A percentile compares a stretch with the other conserved stretches of the same genome.
Evolutionary conservation across 2,888 invertebrate species (phyloP).

Genomic region (Galeruca laticollis): DNA sequence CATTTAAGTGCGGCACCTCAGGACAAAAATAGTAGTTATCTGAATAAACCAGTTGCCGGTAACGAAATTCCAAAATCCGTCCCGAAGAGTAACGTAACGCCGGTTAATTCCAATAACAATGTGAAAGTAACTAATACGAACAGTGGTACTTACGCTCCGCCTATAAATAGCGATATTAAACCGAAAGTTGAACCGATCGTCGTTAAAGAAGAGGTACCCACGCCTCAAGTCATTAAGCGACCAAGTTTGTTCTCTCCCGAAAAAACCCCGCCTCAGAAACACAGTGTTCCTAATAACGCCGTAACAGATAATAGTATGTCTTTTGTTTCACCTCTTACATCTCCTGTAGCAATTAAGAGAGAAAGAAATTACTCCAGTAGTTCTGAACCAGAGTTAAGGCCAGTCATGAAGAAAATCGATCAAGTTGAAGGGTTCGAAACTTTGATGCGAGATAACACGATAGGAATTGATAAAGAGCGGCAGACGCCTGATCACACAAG

Average conservation of each 20-base stretch:
- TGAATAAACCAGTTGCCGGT: slow-evolving; percentile 63
- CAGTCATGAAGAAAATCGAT: slow-evolving; percentile 74
- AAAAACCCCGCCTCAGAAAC: slow-evolving; percentile 66
- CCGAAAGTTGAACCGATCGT: slow-evolving; percentile 36
- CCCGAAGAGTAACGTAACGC: slow-evolving; percentile 54
- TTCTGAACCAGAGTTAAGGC: slow-evolving; percentile 73
- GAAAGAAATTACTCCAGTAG: slow-evolving; percentile 66
- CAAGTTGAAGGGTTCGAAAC: slow-evolving; percentile 75
- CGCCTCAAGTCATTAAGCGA: slow-evolving; percentile 65
- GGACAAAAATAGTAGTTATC: slow-evolving; percentile 61
- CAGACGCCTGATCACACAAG: slow-evolving; percentile 58
- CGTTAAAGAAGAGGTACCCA: slow-evolving; percentile 52
- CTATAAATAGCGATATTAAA: slow-evolving; percentile 14
- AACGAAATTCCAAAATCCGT: slow-evolving; percentile 63
- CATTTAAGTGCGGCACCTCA: slow-evolving; percentile 56
- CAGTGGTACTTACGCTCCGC: slow-evolving; percentile 29
- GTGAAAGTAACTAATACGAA: slow-evolving; percentile 29
- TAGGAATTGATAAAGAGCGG: slow-evolving; percentile 61
- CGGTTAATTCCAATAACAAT: slow-evolving; percentile 22
- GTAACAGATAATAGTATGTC: slow-evolving; percentile 6
- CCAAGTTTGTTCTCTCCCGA: slow-evolving; percentile 78
- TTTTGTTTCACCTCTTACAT: slow-evolving; percentile 54
- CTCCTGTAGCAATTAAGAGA: slow-evolving; percentile 55
- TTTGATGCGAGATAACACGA: slow-evolving; percentile 69
- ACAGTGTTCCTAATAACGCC: not conserved